phyloP scores from a whole-genome alignment of 92 coral and sea anemone genomes.

The Phenganax stokvisi region DNA sequence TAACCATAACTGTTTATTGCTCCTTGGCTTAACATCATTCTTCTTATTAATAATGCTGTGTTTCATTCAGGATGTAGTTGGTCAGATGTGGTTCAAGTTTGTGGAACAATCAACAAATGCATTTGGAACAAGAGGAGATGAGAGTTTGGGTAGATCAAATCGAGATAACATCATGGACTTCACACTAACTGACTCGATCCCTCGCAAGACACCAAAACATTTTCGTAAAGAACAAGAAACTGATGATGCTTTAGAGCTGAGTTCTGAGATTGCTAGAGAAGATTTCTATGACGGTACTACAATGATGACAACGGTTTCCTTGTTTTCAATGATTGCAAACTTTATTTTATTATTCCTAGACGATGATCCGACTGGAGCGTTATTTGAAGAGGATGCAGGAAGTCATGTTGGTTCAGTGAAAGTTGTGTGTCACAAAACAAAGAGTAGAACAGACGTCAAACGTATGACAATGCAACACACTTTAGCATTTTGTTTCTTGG shows the following conservation, averaged over 20 bases:
- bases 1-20: slow-evolving; percentile 4
- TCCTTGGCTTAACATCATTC: background rate
- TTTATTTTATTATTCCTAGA: slow-evolving; percentile 8
- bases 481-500: slow-evolving; percentile 63
- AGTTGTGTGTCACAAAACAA: background rate
- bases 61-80: slow-evolving; percentile 64
- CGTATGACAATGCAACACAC: slow-evolving; percentile 50
- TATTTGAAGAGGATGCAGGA: slow-evolving; percentile 28
- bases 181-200: slow-evolving; percentile 18
- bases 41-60: background rate
- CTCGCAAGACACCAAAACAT: slow-evolving; percentile 30
- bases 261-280: slow-evolving; percentile 69
- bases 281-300: slow-evolving; percentile 62
- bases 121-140: slow-evolving; percentile 43
- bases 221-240: slow-evolving; percentile 12
- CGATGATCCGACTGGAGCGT: slow-evolving; percentile 34
- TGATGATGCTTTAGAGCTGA: slow-evolving; percentile 61
- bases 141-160: background rate
- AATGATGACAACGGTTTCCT: background rate
- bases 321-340: background rate
- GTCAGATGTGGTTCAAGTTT: slow-evolving; percentile 83
- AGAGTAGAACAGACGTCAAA: background rate
- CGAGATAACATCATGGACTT: slow-evolving; percentile 24
- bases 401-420: slow-evolving; percentile 56
- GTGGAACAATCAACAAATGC: slow-evolving; percentile 56